These are phyloP conservation scores for Clupea harengus DNA, from an alignment of 2,113 vertebrate species.

Conservation along the genomic window DNA sequence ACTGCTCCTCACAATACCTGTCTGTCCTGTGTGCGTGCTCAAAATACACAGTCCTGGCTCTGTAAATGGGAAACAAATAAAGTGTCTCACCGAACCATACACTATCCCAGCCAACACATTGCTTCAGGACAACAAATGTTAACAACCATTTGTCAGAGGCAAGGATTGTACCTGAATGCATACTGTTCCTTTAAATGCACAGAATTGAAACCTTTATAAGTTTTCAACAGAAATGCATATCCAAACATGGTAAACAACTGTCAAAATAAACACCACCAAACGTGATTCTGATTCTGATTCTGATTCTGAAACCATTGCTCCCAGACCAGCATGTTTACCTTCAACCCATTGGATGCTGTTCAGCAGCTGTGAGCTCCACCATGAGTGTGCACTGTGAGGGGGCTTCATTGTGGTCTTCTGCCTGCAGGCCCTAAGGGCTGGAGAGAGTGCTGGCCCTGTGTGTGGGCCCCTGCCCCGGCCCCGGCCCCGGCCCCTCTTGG, in stretches of 20 bases:
- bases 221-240: neutral
- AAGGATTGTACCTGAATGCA: neutral
- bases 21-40: too few relatives aligned
- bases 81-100: neutral
- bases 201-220: neutral
- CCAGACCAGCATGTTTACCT: neutral
- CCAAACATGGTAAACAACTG: too few relatives aligned
- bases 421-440: neutral
- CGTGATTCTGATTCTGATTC: too few relatives aligned
- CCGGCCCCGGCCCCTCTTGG: neutral
- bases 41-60: neutral
- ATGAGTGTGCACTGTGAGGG: neutral
- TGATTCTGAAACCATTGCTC: too few relatives aligned
- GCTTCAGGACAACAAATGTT: neutral
- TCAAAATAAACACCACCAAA: too few relatives aligned
- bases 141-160: neutral
- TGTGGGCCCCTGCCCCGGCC: neutral
- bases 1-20: neutral
- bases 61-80: neutral
- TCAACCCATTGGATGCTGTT: neutral
- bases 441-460: neutral
- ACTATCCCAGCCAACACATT: neutral
- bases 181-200: neutral
- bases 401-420: neutral
- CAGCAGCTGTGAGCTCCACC: neutral